Percentiles rank a stretch among this genome's conserved stretches.
Conservation (phyloP, 1,140 invertebrate species). For the Penaeus vannamei region DNA sequence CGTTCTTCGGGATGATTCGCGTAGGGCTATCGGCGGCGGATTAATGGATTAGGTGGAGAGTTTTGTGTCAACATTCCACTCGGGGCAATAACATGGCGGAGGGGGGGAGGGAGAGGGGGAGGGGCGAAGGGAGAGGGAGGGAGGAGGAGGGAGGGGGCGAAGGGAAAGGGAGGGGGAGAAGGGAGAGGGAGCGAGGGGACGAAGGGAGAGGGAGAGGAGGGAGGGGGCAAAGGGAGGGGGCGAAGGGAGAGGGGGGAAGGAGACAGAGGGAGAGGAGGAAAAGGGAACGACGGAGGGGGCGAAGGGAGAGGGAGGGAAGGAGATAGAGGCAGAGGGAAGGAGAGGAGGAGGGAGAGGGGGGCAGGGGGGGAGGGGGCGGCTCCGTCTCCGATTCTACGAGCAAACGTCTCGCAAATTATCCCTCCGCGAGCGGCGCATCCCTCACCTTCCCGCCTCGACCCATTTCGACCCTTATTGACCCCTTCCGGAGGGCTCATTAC, state of each 20-base stretch:
- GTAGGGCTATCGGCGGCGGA: too few species aligned
- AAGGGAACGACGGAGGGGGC: background rate
- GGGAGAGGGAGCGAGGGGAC: background rate
- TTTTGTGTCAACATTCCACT: too few species aligned
- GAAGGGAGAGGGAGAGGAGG: background rate
- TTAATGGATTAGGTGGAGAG: too few species aligned
- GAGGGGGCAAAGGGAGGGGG: background rate
- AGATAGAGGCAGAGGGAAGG: too few species aligned
- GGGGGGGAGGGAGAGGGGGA: too few species aligned
- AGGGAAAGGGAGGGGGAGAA: background rate
- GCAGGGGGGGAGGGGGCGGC: too few species aligned
- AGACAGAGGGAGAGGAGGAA: too few species aligned
- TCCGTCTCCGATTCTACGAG: constrained; percentile 2
- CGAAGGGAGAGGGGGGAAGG: background rate
- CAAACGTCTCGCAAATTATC: constrained; percentile 29
- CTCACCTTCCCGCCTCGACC: background rate
- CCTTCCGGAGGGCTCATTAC: background rate
- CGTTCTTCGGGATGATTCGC: too few species aligned
- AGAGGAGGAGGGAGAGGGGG: too few species aligned
- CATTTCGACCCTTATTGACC: background rate
- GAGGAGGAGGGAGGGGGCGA: too few species aligned
- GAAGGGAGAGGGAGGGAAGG: background rate
- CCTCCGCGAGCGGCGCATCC: background rate
- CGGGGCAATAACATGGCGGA: too few species aligned
- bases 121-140: too few species aligned